Base-by-base conservation (phyloP, 2,888 invertebrate species). In the Oxyscelio sp. region DNA sequence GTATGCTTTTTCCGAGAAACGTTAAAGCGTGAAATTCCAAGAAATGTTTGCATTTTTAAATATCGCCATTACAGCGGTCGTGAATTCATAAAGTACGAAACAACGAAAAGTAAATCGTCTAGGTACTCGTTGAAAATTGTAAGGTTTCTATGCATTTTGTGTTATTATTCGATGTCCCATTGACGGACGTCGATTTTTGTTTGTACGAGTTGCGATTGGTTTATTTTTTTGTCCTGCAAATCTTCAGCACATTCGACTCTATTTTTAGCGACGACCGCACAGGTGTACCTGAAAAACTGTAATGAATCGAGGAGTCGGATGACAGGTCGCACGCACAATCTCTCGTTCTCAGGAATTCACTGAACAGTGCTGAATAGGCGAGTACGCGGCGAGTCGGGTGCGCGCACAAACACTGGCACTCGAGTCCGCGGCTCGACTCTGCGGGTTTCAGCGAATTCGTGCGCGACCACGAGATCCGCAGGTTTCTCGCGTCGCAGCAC, bases 271-370 rank as follows among this genome's bases (percentile, higher is more conserved):
- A n/a, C n/a, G n/a, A n/a, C n/a, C n/a, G n/a, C n/a, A 38, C 19
- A n/a, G 21, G 15, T 68, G 34, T 70, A 70, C 70, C 70, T 70
- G 70, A 27, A 70, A 70, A 56, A 31, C 27, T 13, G 34, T 24
- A 45, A n/a, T 11, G 45, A 70, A 19, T 70, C 24, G 56, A 15
- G 15, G 31, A 68, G 15, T 68, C 4, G 17, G 27, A 34, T 70
- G 70, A 70, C 70, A 70, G 70, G 56, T 56, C 56, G 45, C 56
- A 31, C 56, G 27, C 21, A 45, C 56, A 68, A 43, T 43, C 52
- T 45, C n/a, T 58, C n/a, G 52, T 48, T 45, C 45, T 70, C 54
- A 38, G 13, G 38, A 52, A 38, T 45, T 27, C 56, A 45, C 45
- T 70, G 70, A 38, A 15, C 45, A 58, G 43, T 45, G 31, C 45